Base-by-base conservation (phyloP, 2,113 vertebrate genomes). In the Theropithecus gelada region DNA sequence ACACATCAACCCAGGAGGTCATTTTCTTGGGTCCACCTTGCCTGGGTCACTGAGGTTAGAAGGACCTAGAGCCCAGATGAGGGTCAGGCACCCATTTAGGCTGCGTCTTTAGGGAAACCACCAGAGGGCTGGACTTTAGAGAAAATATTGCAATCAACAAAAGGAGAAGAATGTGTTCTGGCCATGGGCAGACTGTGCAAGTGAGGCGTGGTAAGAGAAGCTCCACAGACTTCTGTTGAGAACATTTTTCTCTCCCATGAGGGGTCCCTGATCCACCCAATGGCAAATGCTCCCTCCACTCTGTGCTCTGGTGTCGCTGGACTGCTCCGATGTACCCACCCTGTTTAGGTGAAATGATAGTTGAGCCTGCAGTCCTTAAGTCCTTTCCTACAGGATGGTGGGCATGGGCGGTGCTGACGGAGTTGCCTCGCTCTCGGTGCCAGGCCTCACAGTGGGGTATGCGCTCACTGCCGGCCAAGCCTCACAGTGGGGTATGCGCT, bases 241-340 rank as follows among this genome's bases (percentile, higher is more conserved):
- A 25, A 73, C 59, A 30, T 14, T 64, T 14, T 64, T 32, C 27
- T 32, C 27, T 64, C 12, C 61, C 27, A 27, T 32, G 27, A 64
- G 61, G 61, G 61, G 27, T 64, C 27, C 61, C 27, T 13, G 12
- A 64, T 32, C 61, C 61, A 64, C 61, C 27, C 61, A 64, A 32
- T 6, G 27, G 11, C 27, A 32, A 27, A 64, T 14, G 61, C 27
- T 30, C 5, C n/a, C 82, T 73, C 20, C 40, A 70, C 22, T 50
- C 32, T 30, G 6, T 13, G 6, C 25, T 30, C 38, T 64, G 43
- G 27, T 22, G 2, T 2, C 1, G 2, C 17, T 14, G 64, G 52
- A 8, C 16, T 3, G 1, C 25, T 57, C 50, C 6, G 14, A 73
- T 0, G 12, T 38, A 23, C 10, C 22, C 27, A 12, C 9, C 10